These are phyloP conservation scores for Orchesella cincta DNA, from an alignment of 1,140 invertebrate species.

Conservation along the genomic window DNA sequence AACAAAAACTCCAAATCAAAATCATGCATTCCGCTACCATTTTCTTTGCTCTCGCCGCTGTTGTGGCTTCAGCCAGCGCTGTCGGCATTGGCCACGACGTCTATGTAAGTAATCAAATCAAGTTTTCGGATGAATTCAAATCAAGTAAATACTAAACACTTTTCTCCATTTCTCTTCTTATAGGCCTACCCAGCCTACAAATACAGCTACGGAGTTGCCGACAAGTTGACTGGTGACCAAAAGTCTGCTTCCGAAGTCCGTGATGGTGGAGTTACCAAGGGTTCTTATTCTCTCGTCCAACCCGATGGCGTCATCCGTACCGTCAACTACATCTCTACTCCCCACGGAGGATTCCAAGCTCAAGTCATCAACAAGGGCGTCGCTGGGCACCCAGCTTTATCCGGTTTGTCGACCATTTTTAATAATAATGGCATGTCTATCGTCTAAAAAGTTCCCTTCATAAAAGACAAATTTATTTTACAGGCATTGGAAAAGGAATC, in stretches of 20 bases:
- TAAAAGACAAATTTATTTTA: no score
- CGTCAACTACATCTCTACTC: conserved; percentile 44
- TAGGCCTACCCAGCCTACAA: background rate
- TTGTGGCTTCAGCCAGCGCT: background rate
- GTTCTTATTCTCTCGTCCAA: conserved; percentile 52
- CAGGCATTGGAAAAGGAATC: background rate
- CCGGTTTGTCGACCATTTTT: background rate
- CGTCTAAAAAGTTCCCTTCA: no score
- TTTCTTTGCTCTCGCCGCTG: background rate
- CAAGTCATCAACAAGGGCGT: conserved; percentile 19
- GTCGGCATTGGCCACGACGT: background rate
- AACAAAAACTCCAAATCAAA: no score
- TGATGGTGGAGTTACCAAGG: background rate
- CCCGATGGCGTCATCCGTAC: conserved; percentile 48
- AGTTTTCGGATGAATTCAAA: no score
- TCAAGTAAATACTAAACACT: no score
- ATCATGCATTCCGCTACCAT: no score
- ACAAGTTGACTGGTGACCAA: background rate
- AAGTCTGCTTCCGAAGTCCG: background rate
- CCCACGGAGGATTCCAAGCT: conserved; percentile 17
- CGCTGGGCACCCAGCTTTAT: conserved; percentile 24
- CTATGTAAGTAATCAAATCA: no score
- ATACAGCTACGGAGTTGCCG: background rate
- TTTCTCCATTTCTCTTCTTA: no score
- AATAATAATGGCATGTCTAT: no score